Evolutionary conservation across 2,888 invertebrate genomes (phyloP), one percentile per base, ranked within the genome.

Genomic region (Drosophila barbarae): DNA sequence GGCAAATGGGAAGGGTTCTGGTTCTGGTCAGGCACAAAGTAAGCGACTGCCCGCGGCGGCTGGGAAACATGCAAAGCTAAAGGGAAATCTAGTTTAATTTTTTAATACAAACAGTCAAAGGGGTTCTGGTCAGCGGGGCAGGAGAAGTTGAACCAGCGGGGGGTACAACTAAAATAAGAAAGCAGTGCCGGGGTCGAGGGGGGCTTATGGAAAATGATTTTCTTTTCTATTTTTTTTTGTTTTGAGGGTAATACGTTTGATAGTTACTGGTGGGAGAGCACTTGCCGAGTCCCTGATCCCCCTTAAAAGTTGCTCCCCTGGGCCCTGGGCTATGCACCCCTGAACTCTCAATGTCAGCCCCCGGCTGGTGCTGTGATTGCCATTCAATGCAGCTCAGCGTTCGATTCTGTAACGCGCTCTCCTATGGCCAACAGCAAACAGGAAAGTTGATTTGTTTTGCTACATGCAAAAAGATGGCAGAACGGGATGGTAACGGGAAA

Each of bases 71-170:
- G 72, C 73, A 77, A 75, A 78, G 78, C 81, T 81, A 81, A 79
- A 76, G 79, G 84, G 82, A 84, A 81, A 84, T 81, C 82, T 75
- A 84, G 84, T 81, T 81, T 81, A 84, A 81, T 84, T 83, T 81
- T 84, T 81, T 81, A 75, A 78, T 82, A 75, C 75, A 72, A 83
- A 66, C 69, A 67, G 73, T 73, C 77, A 79, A 72, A 82, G 80
- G 71, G 57, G 66, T 39, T 36, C 18, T 51, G 65, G 52, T 63
- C 63, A 55, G 47, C 46, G 44, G 39, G 54, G 36, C 30, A 5
- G 10, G 26, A 13, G 46, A 46, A 18, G 30, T 18, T 30, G 30
- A 30, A 13, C 28, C 13, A 15, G 15, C 5, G 28, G 53, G 49
- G 41, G 7, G 46, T 9, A 36, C 28, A 36, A 55, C 35, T 56